These are phyloP conservation scores for Peromyscus eremicus DNA, from an alignment of 2,797 vertebrate genomes.

Conservation along the genomic window DNA sequence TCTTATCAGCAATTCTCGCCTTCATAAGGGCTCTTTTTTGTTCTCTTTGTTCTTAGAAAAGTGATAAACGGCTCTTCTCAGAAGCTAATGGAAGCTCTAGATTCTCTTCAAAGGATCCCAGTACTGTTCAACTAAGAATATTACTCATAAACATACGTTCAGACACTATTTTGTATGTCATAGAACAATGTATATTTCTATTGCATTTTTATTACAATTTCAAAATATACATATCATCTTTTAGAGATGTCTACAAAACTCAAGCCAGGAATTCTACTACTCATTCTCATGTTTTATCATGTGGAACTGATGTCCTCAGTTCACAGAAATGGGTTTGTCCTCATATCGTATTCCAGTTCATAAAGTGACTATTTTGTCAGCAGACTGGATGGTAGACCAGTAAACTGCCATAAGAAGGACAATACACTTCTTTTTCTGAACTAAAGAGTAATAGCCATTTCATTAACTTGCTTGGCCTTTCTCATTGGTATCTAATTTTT, in stretches of 20 bases:
- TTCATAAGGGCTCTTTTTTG: neutral
- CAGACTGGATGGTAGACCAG: neutral
- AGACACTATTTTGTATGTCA: neutral
- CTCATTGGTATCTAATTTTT: neutral
- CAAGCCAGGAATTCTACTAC: neutral
- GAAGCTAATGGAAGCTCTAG: neutral
- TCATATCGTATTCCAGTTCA: neutral
- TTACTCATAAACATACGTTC: neutral
- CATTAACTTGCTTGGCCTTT: neutral
- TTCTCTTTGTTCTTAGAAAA: neutral
- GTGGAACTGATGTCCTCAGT: neutral
- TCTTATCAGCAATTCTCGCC: neutral
- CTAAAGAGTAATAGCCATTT: neutral
- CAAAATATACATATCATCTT: neutral
- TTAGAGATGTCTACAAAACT: neutral
- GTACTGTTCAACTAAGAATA: neutral
- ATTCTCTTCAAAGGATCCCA: neutral
- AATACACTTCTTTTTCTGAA: neutral
- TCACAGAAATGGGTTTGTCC: neutral
- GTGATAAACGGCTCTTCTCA: neutral
- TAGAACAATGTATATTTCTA: neutral
- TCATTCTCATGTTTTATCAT: neutral
- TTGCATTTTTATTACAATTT: constrained; percentile 45
- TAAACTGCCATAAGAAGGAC: neutral
- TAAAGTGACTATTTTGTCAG: neutral